Percentiles rank a stretch among this genome's conserved stretches.
These are phyloP conservation scores for Syngnathus scovelli DNA, from an alignment of 2,113 vertebrate species.

Conservation along the genomic window DNA sequence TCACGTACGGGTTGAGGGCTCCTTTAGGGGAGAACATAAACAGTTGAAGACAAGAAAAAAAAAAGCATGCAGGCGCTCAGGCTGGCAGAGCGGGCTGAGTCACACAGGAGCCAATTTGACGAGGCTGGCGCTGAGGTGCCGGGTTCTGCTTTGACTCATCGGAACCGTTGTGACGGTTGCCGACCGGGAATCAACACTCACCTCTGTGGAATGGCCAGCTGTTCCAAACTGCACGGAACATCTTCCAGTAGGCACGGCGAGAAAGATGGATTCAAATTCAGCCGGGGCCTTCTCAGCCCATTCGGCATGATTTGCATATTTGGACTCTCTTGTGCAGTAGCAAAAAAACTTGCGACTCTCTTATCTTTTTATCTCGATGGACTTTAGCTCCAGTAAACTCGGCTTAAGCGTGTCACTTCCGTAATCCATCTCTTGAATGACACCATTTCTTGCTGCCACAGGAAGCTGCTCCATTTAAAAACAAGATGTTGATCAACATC, in stretches of 20 bases:
- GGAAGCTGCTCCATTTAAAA: conserved; percentile 1
- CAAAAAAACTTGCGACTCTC: too few species aligned
- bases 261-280: not conserved
- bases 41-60: conserved; percentile 3
- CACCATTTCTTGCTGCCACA: not conserved
- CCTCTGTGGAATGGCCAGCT: conserved; percentile 61
- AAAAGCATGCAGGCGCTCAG: conserved; percentile 12
- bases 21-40: not conserved
- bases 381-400: not conserved
- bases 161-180: conserved; percentile 18
- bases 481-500: conserved; percentile 7
- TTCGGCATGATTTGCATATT: not conserved
- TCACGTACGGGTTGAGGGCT: not conserved
- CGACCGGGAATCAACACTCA: conserved; percentile 55
- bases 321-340: not conserved
- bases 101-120: conserved; percentile 34
- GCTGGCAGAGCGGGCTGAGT: conserved; percentile 46
- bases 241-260: conserved; percentile 3
- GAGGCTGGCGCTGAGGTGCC: not conserved
- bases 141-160: conserved; percentile 48
- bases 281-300: not conserved
- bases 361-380: not conserved
- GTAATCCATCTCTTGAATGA: not conserved
- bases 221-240: conserved; percentile 29
- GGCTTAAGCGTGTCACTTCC: not conserved